These are phyloP conservation scores for Takifugu flavidus DNA, from an alignment of 2,113 vertebrate species.

Conservation along the genomic window DNA sequence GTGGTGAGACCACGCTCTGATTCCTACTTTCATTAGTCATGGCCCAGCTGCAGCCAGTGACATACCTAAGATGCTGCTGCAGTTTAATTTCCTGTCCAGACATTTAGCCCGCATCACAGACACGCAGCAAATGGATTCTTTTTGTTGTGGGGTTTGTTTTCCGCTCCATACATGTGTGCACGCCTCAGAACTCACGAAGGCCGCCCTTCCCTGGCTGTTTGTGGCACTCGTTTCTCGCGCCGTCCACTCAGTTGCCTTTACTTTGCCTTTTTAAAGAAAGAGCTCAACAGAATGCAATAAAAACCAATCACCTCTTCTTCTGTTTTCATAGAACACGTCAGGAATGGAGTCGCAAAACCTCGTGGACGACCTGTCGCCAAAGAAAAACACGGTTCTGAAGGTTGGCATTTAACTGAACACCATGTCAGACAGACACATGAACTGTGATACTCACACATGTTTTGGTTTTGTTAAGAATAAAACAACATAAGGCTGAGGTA, in stretches of 20 bases:
- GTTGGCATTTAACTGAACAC: slow-evolving; percentile 55
- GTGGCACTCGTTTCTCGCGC: slow-evolving; percentile 50
- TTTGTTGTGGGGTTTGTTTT: slow-evolving; percentile 37
- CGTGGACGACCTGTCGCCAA: slow-evolving; percentile 91
- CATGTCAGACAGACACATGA: too few relatives aligned
- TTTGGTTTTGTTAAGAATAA: too few relatives aligned
- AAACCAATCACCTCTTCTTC: slow-evolving; percentile 44
- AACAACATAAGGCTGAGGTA: too few relatives aligned
- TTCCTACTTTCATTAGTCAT: slow-evolving; percentile 44
- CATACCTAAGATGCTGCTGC: slow-evolving; percentile 46
- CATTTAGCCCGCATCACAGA: slow-evolving; percentile 53
- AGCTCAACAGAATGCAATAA: slow-evolving; percentile 3
- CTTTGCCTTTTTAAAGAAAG: slow-evolving; percentile 26
- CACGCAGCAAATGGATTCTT: slow-evolving; percentile 49
- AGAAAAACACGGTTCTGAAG: slow-evolving; percentile 96
- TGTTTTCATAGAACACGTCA: slow-evolving; percentile 83
- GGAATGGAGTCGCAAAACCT: slow-evolving; percentile 95
- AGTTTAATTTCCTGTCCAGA: slow-evolving; percentile 71
- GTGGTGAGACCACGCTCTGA: slow-evolving; percentile 27
- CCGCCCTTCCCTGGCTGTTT: slow-evolving; percentile 56
- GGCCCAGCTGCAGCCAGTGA: slow-evolving; percentile 35
- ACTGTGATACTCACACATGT: too few relatives aligned
- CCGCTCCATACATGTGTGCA: slow-evolving; percentile 47
- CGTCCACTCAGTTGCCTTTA: slow-evolving; percentile 41
- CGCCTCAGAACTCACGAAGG: slow-evolving; percentile 45